Percentiles rank a stretch among this genome's conserved stretches.
Evolutionary conservation across 1,140 invertebrate genomes (phyloP).

Genomic region (Neodiprion lecontei): DNA sequence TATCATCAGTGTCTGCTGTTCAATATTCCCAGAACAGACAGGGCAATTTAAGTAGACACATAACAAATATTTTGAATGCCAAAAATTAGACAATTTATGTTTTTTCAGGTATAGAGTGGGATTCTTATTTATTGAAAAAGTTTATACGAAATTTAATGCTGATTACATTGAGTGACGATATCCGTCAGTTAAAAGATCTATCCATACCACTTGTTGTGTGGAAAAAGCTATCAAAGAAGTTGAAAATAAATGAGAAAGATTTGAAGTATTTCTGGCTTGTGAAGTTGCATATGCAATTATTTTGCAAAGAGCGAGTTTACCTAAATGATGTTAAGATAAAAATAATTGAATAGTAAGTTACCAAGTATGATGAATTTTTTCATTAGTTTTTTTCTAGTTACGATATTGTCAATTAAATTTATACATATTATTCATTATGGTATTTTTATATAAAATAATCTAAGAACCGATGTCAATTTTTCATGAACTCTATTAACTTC

Average conservation of each 20-base stretch:
- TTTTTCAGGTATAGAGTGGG: constrained; percentile 29
- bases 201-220: constrained; percentile 42
- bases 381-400: constrained; percentile 1
- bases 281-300: constrained; percentile 51
- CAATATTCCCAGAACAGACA: no score
- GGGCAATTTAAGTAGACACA: no score
- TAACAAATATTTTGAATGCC: no score
- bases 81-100: constrained; percentile 20
- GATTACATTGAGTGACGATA: constrained; percentile 35
- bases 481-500: not conserved
- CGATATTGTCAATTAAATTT: constrained; percentile 24
- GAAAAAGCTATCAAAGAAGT: constrained; percentile 40
- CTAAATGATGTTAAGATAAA: constrained; percentile 48
- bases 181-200: constrained; percentile 46
- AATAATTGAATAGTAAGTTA: constrained; percentile 51
- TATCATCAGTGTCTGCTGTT: no score
- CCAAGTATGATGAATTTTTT: constrained; percentile 9
- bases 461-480: constrained; percentile 3
- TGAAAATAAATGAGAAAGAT: constrained; percentile 34
- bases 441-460: constrained; percentile 17
- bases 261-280: constrained; percentile 43
- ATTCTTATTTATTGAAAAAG: constrained; percentile 24
- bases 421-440: constrained; percentile 10
- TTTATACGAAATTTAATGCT: constrained; percentile 40
- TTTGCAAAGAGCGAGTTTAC: constrained; percentile 40